Evolutionary conservation across 2,888 invertebrate genomes (phyloP), one percentile per base, ranked within the genome.

Genomic region (Tillus elongatus): DNA sequence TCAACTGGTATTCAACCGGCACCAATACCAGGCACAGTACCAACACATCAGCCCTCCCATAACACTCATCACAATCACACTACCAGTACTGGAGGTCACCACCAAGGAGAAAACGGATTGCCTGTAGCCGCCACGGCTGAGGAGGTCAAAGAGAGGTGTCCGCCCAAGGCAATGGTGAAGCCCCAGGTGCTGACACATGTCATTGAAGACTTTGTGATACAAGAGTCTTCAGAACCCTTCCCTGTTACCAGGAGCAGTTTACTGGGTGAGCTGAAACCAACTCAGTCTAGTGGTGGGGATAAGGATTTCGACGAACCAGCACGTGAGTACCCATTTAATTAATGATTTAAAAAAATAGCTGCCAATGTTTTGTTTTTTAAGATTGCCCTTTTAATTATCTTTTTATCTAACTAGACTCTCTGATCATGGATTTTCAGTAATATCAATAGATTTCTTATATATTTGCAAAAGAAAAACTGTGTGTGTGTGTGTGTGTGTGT

Each of bases 131-230:
- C 57, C n/a, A 62, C 61, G 2, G 59, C 63, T 27, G 65, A 66
- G 53, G 64, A 64, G 46, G 62, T 60, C 1, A 64, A 67, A 46
- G 63, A 67, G 42, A 52, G 67, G 47, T 73, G 75, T n/a, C 71
- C 86, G 24, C 87, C 87, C 11, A 88, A 89, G 62, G 92, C 91
- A 1, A 84, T 92, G 79, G 91, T 93, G 9, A 93, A 92, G 61
- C 93, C 93, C 0, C 91, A 92, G 59, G 89, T 96, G 4, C 69
- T 96, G 35, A 95, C 95, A 0, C 96, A 96, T 61, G 90, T 95
- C 13, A 95, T 96, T 44, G 95, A 93, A 61, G 95, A 93, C 35
- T 95, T 91, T 64, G 88, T 96, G 4, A 95, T 96, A 49, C 92
- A 93, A 62, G 96, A 96, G 70, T 90, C 88, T 1, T 83, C 82